Evolutionary conservation across 64 coral and sea anemone species (phyloP).

Genomic region (Stichodactyla helianthus): DNA sequence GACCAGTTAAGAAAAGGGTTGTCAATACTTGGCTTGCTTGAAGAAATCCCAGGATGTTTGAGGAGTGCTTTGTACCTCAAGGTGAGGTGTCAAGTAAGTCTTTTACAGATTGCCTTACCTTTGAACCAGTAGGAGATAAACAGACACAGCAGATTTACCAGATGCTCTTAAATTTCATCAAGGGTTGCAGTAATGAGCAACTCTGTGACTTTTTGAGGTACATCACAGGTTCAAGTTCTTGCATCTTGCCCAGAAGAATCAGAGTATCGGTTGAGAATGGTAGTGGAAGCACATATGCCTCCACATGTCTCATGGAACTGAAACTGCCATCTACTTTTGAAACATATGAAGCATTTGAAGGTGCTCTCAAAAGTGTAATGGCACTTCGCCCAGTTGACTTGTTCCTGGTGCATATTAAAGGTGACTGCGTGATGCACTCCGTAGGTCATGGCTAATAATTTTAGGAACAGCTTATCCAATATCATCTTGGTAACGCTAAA

Average conservation of each 20-base stretch:
- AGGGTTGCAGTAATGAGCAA: neutral
- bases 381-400: too few species aligned
- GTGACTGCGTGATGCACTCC: too few species aligned
- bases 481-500: too few species aligned
- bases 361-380: conserved; percentile 23
- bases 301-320: conserved; percentile 33
- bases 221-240: conserved; percentile 3
- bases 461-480: too few species aligned
- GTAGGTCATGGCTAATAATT: too few species aligned
- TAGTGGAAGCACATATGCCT: conserved; percentile 26
- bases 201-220: conserved; percentile 36
- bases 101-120: conserved; percentile 12
- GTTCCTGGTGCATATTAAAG: too few species aligned
- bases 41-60: conserved; percentile 32
- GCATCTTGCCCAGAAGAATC: conserved; percentile 23
- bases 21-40: conserved; percentile 45
- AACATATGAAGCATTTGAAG: conserved; percentile 31
- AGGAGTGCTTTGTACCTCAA: conserved; percentile 35
- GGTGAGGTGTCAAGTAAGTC: conserved; percentile 25
- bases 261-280: conserved; percentile 13
- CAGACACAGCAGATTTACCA: conserved; percentile 25
- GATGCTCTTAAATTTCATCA: conserved; percentile 47
- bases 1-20: conserved; percentile 67
- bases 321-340: conserved; percentile 44
- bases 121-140: conserved; percentile 1